Evolutionary conservation across 2,797 vertebrate species (phyloP).

Genomic region (Characodon lateralis): DNA sequence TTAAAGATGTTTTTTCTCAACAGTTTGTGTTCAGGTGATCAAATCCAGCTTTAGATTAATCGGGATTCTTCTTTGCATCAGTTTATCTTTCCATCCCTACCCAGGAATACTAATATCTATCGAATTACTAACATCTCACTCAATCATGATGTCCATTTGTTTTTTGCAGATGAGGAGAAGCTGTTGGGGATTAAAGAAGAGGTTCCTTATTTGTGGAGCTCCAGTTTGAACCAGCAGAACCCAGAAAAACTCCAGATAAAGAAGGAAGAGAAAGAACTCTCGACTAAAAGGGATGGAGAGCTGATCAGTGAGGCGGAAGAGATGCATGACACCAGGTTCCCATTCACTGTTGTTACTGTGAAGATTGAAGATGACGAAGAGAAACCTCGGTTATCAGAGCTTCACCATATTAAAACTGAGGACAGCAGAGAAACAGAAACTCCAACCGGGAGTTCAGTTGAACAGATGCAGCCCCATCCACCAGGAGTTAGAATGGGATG

Average conservation of each 20-base stretch:
- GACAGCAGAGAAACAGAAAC: neutral
- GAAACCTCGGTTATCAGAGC: neutral
- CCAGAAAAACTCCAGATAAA: neutral
- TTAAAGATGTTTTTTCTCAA: no score
- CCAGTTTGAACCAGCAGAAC: neutral
- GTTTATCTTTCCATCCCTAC: no score
- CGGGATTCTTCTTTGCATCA: no score
- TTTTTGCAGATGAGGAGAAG: neutral
- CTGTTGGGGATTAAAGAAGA: neutral
- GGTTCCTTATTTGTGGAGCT: neutral
- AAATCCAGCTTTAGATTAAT: no score
- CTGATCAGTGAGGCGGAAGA: neutral
- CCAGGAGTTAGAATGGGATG: neutral
- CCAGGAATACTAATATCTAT: no score
- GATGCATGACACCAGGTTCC: neutral
- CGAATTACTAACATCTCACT: neutral
- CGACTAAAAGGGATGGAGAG: neutral
- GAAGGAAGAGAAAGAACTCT: neutral
- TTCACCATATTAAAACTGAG: neutral
- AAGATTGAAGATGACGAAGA: neutral
- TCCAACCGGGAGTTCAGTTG: neutral
- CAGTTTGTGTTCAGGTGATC: no score
- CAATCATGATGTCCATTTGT: neutral
- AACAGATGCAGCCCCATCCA: neutral
- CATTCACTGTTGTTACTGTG: conserved; percentile 5